phyloP scores from a whole-genome alignment of 2,888 invertebrate genomes.

The Fragum sueziense region DNA sequence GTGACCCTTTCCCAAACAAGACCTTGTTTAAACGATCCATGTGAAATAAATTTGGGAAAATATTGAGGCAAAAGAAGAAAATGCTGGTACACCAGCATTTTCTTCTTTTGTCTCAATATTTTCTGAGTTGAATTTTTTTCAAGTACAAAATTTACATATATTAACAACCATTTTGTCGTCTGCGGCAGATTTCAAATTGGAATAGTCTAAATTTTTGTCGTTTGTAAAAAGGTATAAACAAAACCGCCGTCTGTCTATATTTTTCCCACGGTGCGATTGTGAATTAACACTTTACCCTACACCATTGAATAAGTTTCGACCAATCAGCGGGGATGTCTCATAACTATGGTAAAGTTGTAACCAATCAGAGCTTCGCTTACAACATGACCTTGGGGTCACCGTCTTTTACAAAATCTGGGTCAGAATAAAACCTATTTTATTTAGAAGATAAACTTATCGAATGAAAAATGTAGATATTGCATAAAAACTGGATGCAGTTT shows the following conservation, averaged over 20 bases:
- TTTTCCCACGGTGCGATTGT: constrained; percentile 71
- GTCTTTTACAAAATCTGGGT: constrained; percentile 38
- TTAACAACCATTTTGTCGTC: too few species aligned
- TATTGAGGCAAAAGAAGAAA: too few species aligned
- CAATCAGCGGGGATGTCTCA: constrained; percentile 55
- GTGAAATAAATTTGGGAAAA: too few species aligned
- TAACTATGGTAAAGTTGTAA: constrained; percentile 29
- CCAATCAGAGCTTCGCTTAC: constrained; percentile 48
- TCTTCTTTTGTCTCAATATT: too few species aligned
- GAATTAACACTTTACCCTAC: constrained; percentile 65
- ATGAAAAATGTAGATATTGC: not conserved
- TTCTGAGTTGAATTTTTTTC: too few species aligned
- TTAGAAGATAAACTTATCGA: not conserved
- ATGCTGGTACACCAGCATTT: too few species aligned
- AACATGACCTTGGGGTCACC: constrained; percentile 51
- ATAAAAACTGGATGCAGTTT: too few species aligned
- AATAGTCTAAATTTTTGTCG: too few species aligned
- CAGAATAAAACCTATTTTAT: not conserved
- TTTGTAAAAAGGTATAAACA: constrained; percentile 38
- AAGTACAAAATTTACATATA: too few species aligned
- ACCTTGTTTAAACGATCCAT: too few species aligned
- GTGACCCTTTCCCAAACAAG: too few species aligned
- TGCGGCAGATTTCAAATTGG: too few species aligned
- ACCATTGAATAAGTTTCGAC: constrained; percentile 60
- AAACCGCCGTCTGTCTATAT: constrained; percentile 5